phyloP scores from a whole-genome alignment of 2,888 invertebrate genomes.

The Tenodera sinensis region DNA sequence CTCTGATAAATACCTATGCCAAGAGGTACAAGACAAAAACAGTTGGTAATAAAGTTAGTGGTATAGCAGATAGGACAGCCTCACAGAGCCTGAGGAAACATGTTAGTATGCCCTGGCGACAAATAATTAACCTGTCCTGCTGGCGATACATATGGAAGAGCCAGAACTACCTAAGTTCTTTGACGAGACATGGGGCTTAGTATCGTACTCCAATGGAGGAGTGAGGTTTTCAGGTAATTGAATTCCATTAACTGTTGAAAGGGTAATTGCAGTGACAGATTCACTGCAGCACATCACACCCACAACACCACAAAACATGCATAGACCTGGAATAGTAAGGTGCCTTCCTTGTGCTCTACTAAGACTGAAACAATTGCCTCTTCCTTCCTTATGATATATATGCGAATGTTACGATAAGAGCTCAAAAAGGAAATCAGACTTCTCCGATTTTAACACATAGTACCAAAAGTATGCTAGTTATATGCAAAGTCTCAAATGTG shows the following conservation, averaged over 20 bases:
- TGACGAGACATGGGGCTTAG: neutral
- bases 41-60: too few relatives aligned
- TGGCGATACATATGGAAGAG: neutral
- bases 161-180: neutral
- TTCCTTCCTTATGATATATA: neutral
- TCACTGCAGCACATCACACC: neutral
- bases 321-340: neutral
- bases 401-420: too few relatives aligned
- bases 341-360: neutral
- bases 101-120: neutral
- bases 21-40: too few relatives aligned
- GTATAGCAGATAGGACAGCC: too few relatives aligned
- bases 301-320: neutral
- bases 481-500: too few relatives aligned
- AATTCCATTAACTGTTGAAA: neutral
- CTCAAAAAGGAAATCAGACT: too few relatives aligned
- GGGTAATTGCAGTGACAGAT: neutral
- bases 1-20: too few relatives aligned
- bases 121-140: neutral
- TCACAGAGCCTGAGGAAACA: neutral
- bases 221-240: neutral
- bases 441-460: too few relatives aligned
- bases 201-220: neutral
- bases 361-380: neutral
- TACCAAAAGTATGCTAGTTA: too few relatives aligned